These are phyloP conservation scores for Halichondria panicea DNA, from an alignment of 37 sponge, comb jelly and placozoan species.

Conservation along the genomic window DNA sequence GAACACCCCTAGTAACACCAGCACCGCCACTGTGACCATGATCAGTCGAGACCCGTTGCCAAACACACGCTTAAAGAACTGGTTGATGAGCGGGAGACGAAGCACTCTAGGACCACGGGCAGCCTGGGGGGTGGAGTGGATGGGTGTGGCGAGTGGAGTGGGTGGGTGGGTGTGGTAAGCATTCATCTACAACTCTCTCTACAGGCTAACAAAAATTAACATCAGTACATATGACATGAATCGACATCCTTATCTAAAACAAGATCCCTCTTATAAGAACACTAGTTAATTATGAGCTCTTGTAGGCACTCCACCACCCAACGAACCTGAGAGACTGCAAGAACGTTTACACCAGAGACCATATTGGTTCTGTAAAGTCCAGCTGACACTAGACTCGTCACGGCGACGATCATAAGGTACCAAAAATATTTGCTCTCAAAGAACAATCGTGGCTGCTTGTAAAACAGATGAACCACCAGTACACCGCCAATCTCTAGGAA, in stretches of 20 bases:
- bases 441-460: slow-evolving; percentile 17
- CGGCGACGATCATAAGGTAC: slow-evolving; percentile 45
- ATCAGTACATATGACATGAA: too few species aligned
- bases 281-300: too few species aligned
- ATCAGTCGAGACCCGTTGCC: slow-evolving; percentile 24
- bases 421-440: slow-evolving; percentile 17
- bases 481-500: slow-evolving; percentile 24
- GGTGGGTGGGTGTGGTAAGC: background rate
- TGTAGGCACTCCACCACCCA: too few species aligned
- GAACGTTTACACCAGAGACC: too few species aligned
- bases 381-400: slow-evolving; percentile 37
- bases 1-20: slow-evolving; percentile 20
- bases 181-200: background rate
- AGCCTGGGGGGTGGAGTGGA: slow-evolving; percentile 21
- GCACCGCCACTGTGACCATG: background rate
- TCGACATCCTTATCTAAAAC: too few species aligned
- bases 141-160: too few species aligned
- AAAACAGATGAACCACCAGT: slow-evolving; percentile 23
- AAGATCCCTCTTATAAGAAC: too few species aligned
- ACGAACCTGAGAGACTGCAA: too few species aligned
- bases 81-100: background rate
- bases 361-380: too few species aligned
- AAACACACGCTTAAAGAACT: slow-evolving; percentile 36
- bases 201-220: background rate
- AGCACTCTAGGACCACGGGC: slow-evolving; percentile 41